A percentile compares a stretch with the other conserved stretches of the same genome.
Conservation (phyloP, 2,888 invertebrate species). For the Drosophila siamana region DNA sequence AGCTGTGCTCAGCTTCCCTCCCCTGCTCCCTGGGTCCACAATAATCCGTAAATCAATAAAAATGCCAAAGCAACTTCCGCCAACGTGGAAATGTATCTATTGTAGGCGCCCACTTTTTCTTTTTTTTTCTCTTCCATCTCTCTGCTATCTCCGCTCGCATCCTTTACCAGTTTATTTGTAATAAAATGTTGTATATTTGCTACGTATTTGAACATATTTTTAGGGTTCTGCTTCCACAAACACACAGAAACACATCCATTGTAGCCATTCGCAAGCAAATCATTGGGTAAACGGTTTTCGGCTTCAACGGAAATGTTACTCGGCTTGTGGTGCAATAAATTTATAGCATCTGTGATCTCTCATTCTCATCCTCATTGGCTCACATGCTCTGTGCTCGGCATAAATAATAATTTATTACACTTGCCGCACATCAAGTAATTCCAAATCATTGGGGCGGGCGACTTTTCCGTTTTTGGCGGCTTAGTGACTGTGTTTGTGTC, state of each 20-base stretch:
- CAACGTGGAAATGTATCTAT: slow-evolving; percentile 52
- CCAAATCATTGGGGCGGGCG: slow-evolving; percentile 9
- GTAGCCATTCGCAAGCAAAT: slow-evolving; percentile 41
- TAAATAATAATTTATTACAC: slow-evolving; percentile 69
- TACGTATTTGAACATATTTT: slow-evolving; percentile 51
- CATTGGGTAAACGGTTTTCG: slow-evolving; percentile 55
- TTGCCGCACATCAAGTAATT: slow-evolving; percentile 42
- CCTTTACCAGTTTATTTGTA: slow-evolving; percentile 45
- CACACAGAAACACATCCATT: slow-evolving; percentile 7
- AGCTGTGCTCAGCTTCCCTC: slow-evolving; percentile 16
- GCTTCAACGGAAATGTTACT: slow-evolving; percentile 56
- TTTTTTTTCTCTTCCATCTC: too few relatives aligned
- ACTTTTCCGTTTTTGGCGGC: slow-evolving; percentile 29
- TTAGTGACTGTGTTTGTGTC: slow-evolving; percentile 29
- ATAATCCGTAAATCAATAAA: slow-evolving; percentile 76
- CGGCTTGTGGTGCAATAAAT: slow-evolving; percentile 61
- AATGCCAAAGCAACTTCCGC: slow-evolving; percentile 61
- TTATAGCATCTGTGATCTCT: slow-evolving; percentile 53
- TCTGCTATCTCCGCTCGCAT: slow-evolving; percentile 1
- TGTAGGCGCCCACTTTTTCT: slow-evolving; percentile 21
- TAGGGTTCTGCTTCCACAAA: slow-evolving; percentile 14
- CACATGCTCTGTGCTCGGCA: slow-evolving; percentile 41
- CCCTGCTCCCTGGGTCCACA: slow-evolving; percentile 28
- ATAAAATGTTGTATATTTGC: slow-evolving; percentile 56
- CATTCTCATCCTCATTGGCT: background rate